Percentiles rank a stretch among this genome's conserved stretches.
phyloP scores from a whole-genome alignment of 2,797 vertebrate genomes.

The Artibeus jamaicensis region DNA sequence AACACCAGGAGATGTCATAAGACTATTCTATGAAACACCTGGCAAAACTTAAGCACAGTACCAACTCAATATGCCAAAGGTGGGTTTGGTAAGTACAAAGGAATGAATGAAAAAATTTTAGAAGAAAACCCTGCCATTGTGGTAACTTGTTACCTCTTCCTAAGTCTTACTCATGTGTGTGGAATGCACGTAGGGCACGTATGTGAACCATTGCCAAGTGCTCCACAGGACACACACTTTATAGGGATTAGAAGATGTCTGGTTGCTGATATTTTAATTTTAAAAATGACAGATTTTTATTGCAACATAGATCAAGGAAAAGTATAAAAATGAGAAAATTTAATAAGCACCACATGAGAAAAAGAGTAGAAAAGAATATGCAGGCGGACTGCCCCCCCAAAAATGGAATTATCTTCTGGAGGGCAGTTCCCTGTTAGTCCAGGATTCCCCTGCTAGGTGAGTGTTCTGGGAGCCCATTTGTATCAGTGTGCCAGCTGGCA shows the following conservation, averaged over 20 bases:
- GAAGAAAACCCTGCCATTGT: background rate
- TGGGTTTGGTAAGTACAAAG: background rate
- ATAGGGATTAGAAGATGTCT: background rate
- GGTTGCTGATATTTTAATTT: slow-evolving; percentile 6
- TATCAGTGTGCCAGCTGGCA: background rate
- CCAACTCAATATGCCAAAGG: background rate
- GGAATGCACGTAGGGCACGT: background rate
- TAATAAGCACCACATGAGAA: background rate
- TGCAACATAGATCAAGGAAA: background rate
- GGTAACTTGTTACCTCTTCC: background rate
- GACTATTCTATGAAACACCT: background rate
- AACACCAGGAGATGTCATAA: background rate
- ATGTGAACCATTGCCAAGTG: background rate
- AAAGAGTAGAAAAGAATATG: background rate
- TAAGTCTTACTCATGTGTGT: background rate
- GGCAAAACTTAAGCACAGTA: background rate
- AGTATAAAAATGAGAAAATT: background rate
- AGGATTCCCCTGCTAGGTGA: background rate
- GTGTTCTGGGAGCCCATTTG: background rate
- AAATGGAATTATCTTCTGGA: background rate
- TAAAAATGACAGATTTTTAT: background rate
- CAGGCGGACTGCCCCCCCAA: background rate
- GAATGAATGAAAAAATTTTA: background rate
- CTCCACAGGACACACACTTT: background rate
- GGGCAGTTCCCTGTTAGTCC: background rate